Evolutionary conservation across 2,888 invertebrate species (phyloP), one percentile per base, ranked within the genome.

Genomic region (Volucella zonaria): DNA sequence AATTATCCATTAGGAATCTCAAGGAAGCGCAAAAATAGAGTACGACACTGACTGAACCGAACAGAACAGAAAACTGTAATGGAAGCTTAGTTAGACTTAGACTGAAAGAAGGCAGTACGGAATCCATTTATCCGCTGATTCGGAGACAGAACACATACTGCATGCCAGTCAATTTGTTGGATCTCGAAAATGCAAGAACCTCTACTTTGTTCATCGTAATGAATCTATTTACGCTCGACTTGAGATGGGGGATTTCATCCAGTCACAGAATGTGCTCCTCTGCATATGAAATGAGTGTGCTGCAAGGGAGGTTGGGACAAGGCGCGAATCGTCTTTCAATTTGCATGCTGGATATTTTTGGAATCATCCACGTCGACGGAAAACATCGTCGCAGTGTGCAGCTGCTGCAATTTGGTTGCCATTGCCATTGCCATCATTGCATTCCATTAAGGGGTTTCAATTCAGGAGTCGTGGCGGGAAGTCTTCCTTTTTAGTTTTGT

Each of bases 171-270:
- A 76, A 76, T 68, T 80, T 80, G 76, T 85, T 80, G 45, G 49
- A 64, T 40, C 66, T 62, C 75, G 61, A 23, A 47, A 70, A 71
- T 76, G 61, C 70, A 58, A 56, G 52, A 66, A 62, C 45, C 74
- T 70, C 70, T 75, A 14, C 58, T 56, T 71, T 40, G 76, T 47
- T 4, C 47, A 47, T 62, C 61, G 56, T 68, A 73, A 85, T 85
- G 83, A 85, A 85, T 85, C 76, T 80, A 85, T 85, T 85, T 85
- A 80, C 71, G 76, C 80, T 76, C 61, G 61, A 85, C 71, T 71
- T 85, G 31, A 52, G 42, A 56, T 49, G 71, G 54, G 71, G 43
- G 61, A 71, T 79, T 79, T 71, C 54, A 83, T 79, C 79, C 79
- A 77, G 47, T 56, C 6, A 23, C 40, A 62, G 31, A 14, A 54